Conservation (phyloP, 2,113 vertebrate genomes). For the Dicentrarchus labrax region DNA sequence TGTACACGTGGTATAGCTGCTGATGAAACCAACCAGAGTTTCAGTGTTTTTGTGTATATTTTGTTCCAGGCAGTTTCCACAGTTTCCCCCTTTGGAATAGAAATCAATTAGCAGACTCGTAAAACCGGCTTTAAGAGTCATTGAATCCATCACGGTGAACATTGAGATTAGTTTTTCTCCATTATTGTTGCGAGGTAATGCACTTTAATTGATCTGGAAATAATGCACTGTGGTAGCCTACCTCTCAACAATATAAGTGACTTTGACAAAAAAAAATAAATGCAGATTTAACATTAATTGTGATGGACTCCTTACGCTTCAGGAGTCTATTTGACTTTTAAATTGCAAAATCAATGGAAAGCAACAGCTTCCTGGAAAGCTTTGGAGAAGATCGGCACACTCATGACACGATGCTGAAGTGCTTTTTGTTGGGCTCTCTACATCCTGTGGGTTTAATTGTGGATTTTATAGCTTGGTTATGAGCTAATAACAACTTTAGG, state of each 20-base stretch:
- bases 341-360: background rate
- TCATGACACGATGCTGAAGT: background rate
- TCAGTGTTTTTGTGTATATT: background rate
- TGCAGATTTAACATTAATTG: background rate
- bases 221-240: background rate
- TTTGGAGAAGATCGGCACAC: background rate
- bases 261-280: background rate
- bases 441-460: background rate
- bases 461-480: background rate
- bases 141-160: background rate
- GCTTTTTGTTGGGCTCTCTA: background rate
- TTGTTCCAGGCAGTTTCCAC: background rate
- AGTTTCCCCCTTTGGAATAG: background rate
- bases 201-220: conserved; percentile 14
- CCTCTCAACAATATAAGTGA: background rate
- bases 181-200: conserved; percentile 8
- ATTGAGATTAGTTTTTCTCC: background rate
- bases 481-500: background rate
- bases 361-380: background rate
- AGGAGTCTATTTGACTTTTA: background rate
- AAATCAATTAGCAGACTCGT: conserved; percentile 21
- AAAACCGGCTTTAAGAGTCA: background rate
- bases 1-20: background rate
- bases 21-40: background rate
- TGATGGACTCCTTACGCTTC: background rate